A percentile compares a stretch with the other conserved stretches of the same genome.
These are phyloP conservation scores for Drosophila eugracilis DNA, from an alignment of 1,140 invertebrate genomes.

Conservation along the genomic window DNA sequence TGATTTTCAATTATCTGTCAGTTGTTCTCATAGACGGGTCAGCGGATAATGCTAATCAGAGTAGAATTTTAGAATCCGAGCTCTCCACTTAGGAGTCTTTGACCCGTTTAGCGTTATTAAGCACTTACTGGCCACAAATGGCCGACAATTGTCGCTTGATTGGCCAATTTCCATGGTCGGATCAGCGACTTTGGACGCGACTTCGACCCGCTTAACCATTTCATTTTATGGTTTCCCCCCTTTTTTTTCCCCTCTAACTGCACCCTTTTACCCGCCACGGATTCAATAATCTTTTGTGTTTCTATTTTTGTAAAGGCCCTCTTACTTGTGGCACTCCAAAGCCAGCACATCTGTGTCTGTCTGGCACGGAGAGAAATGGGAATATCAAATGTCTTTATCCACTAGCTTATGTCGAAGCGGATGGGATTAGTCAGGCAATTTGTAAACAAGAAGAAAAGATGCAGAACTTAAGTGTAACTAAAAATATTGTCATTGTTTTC, in stretches of 20 bases:
- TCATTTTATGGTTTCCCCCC: constrained; percentile 51
- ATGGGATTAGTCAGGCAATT: background rate
- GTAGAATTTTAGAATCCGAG: constrained; percentile 8
- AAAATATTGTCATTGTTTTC: no score
- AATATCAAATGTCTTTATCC: constrained; percentile 8
- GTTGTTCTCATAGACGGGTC: constrained; percentile 57
- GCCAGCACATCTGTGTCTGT: constrained; percentile 29
- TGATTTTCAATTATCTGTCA: constrained; percentile 74
- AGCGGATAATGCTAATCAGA: constrained; percentile 55
- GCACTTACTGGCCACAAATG: constrained; percentile 66
- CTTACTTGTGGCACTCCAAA: constrained; percentile 32
- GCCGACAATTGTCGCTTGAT: constrained; percentile 78
- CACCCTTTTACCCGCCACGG: background rate
- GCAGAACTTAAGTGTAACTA: no score
- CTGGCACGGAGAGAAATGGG: constrained; percentile 16
- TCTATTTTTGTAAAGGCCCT: constrained; percentile 34
- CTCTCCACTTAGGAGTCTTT: constrained; percentile 36
- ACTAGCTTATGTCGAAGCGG: background rate
- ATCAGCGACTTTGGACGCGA: constrained; percentile 34
- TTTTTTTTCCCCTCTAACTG: background rate
- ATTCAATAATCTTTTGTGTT: constrained; percentile 40
- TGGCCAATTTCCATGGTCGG: constrained; percentile 68
- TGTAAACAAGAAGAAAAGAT: background rate
- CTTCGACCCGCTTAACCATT: constrained; percentile 66
- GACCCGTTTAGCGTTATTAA: constrained; percentile 63